Conservation (phyloP, 2,113 vertebrate genomes). For the Callocephalon fimbriatum region DNA sequence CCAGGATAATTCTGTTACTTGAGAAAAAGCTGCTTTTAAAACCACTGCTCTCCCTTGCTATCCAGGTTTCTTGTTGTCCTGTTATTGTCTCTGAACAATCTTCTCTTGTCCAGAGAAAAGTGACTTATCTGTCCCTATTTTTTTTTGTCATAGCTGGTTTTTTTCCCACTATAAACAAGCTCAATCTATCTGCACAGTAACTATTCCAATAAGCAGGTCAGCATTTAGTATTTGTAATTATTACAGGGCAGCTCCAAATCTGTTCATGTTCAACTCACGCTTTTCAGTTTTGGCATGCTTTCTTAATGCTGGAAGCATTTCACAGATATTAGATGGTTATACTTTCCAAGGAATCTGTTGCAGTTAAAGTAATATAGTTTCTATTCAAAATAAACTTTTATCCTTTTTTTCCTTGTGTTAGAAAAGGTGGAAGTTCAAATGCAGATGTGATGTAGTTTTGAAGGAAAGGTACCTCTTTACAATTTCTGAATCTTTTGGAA, state of each 20-base stretch:
- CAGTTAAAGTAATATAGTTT: neutral
- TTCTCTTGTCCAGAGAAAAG: neutral
- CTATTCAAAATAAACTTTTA: neutral
- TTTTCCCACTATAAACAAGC: neutral
- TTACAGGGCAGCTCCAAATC: constrained; percentile 8
- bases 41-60: neutral
- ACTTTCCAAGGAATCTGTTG: constrained; percentile 55
- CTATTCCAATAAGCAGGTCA: neutral
- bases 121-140: neutral
- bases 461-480: neutral
- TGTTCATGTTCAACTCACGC: neutral
- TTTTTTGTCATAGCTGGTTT: neutral
- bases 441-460: neutral
- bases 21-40: neutral
- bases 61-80: neutral
- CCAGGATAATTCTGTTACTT: neutral
- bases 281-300: constrained; percentile 39
- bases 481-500: neutral
- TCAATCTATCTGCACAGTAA: neutral
- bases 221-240: neutral
- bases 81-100: neutral
- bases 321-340: constrained; percentile 20
- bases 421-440: neutral
- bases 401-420: neutral
- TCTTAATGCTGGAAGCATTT: constrained; percentile 39